phyloP scores from a whole-genome alignment of 1,140 invertebrate genomes.

The Leguminivora glycinivorella region DNA sequence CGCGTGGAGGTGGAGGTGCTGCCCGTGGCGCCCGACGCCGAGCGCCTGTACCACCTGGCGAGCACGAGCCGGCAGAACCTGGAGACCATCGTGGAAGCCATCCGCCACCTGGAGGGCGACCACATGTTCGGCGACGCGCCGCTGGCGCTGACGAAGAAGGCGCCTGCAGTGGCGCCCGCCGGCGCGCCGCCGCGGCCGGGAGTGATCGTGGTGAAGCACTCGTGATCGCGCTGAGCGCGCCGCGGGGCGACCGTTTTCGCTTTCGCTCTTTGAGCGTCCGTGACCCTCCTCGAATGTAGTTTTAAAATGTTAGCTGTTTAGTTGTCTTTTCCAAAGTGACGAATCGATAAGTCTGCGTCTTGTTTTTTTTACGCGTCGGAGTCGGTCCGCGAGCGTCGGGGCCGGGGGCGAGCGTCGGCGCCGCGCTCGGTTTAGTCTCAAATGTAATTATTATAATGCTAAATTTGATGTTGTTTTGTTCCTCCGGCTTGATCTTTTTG shows the following conservation, averaged over 20 bases:
- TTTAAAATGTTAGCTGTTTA: conserved; percentile 74
- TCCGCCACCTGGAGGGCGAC: conserved; percentile 96
- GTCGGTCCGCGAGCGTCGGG: conserved; percentile 50
- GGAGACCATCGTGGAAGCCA: conserved; percentile 98
- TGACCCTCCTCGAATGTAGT: conserved; percentile 74
- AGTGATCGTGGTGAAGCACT: conserved; percentile 92
- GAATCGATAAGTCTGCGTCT: conserved; percentile 77
- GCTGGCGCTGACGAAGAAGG: conserved; percentile 86
- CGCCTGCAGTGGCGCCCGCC: conserved; percentile 45
- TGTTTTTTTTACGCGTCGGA: conserved; percentile 60
- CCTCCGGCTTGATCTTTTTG: conserved; percentile 52
- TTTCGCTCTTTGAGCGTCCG: conserved; percentile 57
- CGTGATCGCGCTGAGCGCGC: conserved; percentile 80
- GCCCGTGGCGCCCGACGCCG: conserved; percentile 80
- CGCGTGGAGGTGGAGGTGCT: conserved; percentile 90
- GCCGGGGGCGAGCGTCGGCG: conserved; percentile 61
- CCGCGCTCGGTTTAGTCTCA: conserved; percentile 75
- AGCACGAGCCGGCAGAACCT: conserved; percentile 95
- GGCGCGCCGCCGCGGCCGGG: conserved; percentile 86
- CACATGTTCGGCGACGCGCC: conserved; percentile 91
- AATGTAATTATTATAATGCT: conserved; percentile 62
- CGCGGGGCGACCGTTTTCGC: conserved; percentile 50
- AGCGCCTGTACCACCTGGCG: conserved; percentile 84
- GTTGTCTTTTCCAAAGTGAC: conserved; percentile 76
- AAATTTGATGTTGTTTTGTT: conserved; percentile 50